Evolutionary conservation across 2,888 invertebrate species (phyloP).

Genomic region (Acanthosoma haemorrhoidale): DNA sequence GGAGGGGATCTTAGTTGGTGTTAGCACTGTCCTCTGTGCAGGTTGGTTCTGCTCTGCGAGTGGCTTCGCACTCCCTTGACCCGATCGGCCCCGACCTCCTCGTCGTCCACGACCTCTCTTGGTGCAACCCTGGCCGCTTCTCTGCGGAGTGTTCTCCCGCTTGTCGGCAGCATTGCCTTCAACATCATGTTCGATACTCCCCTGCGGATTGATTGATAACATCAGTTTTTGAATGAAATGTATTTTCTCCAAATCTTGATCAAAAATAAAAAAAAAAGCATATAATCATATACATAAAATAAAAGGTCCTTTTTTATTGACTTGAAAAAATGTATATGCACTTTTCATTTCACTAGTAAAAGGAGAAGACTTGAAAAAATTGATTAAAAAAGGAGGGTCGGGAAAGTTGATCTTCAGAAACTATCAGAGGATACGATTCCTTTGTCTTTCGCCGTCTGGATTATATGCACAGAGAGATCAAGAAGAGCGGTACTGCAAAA

Average conservation of each 20-base stretch:
- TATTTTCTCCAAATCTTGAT: too few relatives aligned
- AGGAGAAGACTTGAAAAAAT: too few relatives aligned
- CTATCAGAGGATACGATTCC: too few relatives aligned
- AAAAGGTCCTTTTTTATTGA: too few relatives aligned
- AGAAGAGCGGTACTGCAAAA: too few relatives aligned
- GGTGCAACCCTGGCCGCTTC: conserved; percentile 43
- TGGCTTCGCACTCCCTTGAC: conserved; percentile 39
- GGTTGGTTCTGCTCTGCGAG: conserved; percentile 42
- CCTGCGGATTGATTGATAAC: conserved; percentile 44
- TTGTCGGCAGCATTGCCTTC: conserved; percentile 50
- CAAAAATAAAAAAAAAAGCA: not conserved
- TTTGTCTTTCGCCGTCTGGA: too few relatives aligned
- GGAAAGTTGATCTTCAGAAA: too few relatives aligned
- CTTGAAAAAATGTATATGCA: too few relatives aligned
- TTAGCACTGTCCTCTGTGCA: conserved; percentile 27
- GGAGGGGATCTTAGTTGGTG: conserved; percentile 16
- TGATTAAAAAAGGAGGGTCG: too few relatives aligned
- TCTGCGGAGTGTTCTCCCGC: conserved; percentile 51
- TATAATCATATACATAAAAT: too few relatives aligned
- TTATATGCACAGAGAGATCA: too few relatives aligned
- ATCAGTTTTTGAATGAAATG: not conserved
- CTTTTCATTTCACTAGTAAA: too few relatives aligned
- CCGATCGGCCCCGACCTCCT: conserved; percentile 49
- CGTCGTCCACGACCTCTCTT: conserved; percentile 52
- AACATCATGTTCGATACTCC: conserved; percentile 19